Evolutionary conservation across 1,140 invertebrate genomes (phyloP), one percentile per base, ranked within the genome.

Genomic region (Watersipora subatra): DNA sequence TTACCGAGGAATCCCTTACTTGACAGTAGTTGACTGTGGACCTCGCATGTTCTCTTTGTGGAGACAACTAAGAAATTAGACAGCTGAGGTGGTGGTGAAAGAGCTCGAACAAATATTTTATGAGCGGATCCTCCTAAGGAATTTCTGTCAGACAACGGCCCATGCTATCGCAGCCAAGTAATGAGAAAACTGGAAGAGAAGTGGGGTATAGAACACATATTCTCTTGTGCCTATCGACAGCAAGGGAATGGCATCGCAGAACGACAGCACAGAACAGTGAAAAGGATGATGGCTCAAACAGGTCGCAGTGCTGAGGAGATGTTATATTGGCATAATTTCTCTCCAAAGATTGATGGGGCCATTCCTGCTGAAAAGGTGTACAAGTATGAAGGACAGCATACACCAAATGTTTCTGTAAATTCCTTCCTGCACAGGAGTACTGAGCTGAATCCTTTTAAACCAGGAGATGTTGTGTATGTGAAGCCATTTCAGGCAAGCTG

Each of bases 11-110:
- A 22, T 25, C 17, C 58, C 58, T 17, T 59, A 12, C 22, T 22
- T 59, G 27, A 59, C 58, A 24, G 58, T 59, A 12, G 22, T 59
- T 24, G 58, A 59, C 22, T 28, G 58, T 59, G 58, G 58, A 22
- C 58, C 58, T 12, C 7, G 58, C 27, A 59, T 7, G 58, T 59
- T 59, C 58, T 24, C 58, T 12, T 12, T 59, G 17, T 59, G 58
- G 58, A 24, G 58, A 22, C 58, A 28, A 59, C 58, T 59, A 22
- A 24, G 27, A 22, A 59, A 59, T 28, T 7, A 59, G 22, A 28
- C 22, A 59, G 7, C 58, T 28, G 27, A 24, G 58, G 7, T 28
- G 27, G 58, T 59, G 7, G 22, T 59, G 17, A 59, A 59, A 59
- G 7, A 59, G 22, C 58, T 59, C 7, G 58, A 59, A 22, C 58